Evolutionary conservation across 2,888 invertebrate species (phyloP).

Genomic region (Tipula confusa): DNA sequence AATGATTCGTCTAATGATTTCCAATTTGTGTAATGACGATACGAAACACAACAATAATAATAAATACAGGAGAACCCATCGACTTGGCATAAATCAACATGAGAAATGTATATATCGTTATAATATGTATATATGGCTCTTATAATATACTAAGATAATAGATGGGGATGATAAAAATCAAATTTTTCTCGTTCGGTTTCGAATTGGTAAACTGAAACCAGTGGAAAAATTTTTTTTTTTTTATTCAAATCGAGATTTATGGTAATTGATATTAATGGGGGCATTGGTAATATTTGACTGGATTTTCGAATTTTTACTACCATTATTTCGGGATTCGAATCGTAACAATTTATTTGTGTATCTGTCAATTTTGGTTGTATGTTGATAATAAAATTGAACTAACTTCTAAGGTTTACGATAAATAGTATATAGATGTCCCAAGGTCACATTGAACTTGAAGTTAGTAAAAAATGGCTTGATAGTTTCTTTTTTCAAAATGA

Average conservation of each 20-base stretch:
- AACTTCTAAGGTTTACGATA: too few species aligned
- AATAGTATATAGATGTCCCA: too few species aligned
- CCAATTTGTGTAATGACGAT: conserved; percentile 9
- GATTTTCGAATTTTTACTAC: not conserved
- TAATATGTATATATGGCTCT: not conserved
- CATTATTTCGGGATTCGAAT: not conserved
- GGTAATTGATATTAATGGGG: conserved; percentile 20
- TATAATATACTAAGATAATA: not conserved
- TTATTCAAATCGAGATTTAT: not conserved
- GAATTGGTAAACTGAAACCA: not conserved
- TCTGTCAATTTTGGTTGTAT: not conserved
- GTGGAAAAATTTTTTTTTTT: not conserved
- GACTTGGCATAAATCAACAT: not conserved
- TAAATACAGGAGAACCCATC: conserved; percentile 12
- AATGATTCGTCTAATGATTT: conserved; percentile 12
- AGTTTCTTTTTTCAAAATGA: too few species aligned
- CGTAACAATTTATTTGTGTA: not conserved
- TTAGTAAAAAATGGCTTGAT: too few species aligned
- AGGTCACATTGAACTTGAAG: too few species aligned
- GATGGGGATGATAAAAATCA: conserved; percentile 16
- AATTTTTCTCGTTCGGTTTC: not conserved
- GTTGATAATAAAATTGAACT: not conserved
- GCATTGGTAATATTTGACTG: not conserved
- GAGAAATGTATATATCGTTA: not conserved
- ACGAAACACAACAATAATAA: not conserved